A percentile compares a stretch with the other conserved stretches of the same genome.
Conservation (phyloP, 2,797 vertebrate genomes). For the Myotis myotis region DNA sequence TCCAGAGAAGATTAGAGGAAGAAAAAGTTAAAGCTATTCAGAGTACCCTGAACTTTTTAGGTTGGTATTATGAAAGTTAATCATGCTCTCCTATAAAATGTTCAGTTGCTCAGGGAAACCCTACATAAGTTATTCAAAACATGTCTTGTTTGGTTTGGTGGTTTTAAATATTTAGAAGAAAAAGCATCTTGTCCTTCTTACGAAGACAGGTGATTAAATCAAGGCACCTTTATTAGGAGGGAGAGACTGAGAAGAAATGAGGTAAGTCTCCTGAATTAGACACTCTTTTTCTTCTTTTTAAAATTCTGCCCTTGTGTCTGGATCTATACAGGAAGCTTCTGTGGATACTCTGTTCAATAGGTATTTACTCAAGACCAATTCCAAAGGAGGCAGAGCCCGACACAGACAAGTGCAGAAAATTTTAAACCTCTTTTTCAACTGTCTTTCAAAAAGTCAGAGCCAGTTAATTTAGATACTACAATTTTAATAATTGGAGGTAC, state of each 20-base stretch:
- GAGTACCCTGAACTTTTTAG: neutral
- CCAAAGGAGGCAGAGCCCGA: neutral
- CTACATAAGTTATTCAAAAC: neutral
- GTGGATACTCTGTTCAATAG: neutral
- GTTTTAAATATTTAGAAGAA: neutral
- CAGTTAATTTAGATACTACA: neutral
- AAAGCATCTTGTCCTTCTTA: neutral
- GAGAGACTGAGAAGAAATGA: neutral
- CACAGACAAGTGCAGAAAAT: neutral
- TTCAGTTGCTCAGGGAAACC: neutral
- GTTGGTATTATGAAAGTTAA: neutral
- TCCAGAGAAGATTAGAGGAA: neutral
- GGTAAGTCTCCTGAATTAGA: neutral
- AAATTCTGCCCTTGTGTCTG: neutral
- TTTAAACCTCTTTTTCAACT: constrained; percentile 15
- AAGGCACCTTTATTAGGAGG: neutral
- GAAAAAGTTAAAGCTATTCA: neutral
- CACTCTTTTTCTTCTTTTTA: neutral
- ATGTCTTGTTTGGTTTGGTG: neutral
- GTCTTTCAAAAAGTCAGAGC: constrained; percentile 10
- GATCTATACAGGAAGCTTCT: constrained; percentile 3
- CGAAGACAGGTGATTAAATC: neutral
- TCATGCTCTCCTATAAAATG: neutral
- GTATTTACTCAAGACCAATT: constrained; percentile 11
- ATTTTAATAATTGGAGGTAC: neutral